These are phyloP conservation scores for Heterohyrax brucei DNA, from an alignment of 2,797 vertebrate species.

Conservation along the genomic window DNA sequence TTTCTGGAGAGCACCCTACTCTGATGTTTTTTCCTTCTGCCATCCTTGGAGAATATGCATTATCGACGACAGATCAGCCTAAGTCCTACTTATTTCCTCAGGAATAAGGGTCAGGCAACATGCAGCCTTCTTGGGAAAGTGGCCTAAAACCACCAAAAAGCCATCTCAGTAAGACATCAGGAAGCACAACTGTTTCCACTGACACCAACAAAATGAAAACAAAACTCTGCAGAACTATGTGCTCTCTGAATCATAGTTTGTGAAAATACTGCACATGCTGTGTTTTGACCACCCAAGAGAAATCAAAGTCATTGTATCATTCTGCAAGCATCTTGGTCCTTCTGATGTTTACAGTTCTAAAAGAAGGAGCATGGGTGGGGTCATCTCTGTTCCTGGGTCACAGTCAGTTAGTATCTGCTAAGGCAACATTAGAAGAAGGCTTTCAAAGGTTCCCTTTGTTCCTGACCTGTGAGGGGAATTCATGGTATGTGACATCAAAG, in stretches of 20 bases:
- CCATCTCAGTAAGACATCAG: slow-evolving; percentile 75
- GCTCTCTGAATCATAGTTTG: slow-evolving; percentile 73
- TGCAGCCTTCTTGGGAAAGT: slow-evolving; percentile 71
- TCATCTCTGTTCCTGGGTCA: slow-evolving; percentile 46
- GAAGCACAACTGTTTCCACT: slow-evolving; percentile 77
- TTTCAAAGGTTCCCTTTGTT: slow-evolving; percentile 74
- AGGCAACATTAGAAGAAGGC: slow-evolving; percentile 54
- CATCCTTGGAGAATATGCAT: slow-evolving; percentile 71
- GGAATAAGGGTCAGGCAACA: slow-evolving; percentile 76
- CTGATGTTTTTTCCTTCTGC: slow-evolving; percentile 76
- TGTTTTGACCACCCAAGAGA: slow-evolving; percentile 79
- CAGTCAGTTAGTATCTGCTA: slow-evolving; percentile 34
- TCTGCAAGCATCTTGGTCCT: slow-evolving; percentile 10
- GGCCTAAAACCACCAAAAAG: slow-evolving; percentile 69
- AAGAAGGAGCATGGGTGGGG: slow-evolving; percentile 42
- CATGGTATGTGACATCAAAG: slow-evolving; percentile 74
- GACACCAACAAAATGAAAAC: slow-evolving; percentile 77
- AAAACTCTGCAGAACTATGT: slow-evolving; percentile 69
- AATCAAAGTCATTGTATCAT: slow-evolving; percentile 55
- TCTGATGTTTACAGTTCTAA: slow-evolving; percentile 70
- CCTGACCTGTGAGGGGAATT: slow-evolving; percentile 69
- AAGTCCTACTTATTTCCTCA: slow-evolving; percentile 69
- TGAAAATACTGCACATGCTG: slow-evolving; percentile 72
- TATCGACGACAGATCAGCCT: slow-evolving; percentile 37
- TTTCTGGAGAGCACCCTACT: slow-evolving; percentile 78